Base-by-base conservation (phyloP, 2,888 invertebrate genomes). In the Torymus texanus region DNA sequence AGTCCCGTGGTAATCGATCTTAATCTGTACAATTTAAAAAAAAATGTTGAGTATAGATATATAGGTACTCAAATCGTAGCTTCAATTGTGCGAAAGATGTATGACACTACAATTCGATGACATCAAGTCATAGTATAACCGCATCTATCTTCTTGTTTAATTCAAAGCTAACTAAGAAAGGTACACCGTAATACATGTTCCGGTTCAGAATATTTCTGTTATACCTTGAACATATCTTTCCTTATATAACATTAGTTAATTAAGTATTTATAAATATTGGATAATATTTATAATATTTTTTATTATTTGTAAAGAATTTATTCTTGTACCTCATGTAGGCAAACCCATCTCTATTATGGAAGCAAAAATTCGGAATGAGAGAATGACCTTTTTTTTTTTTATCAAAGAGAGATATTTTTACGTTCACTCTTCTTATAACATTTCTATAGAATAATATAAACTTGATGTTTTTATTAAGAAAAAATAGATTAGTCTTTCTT, bases 1-100 rank as follows among this genome's bases (percentile, higher is more conserved):
- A 68, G 56, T 63, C 63, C 56, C 63, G 56, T 58, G 55, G 62
- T 75, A 76, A 80, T 80, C 80, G 76, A 80, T 80, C 77, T 80
- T 77, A 18, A 63, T 76, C 72, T 76, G 51, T 63, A 74, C 76
- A 50, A 68, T 58, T 12, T 41, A 67, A 59, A 77, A 72, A 72
- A 80, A 63, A 13, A 8, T 0, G 41, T 41, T 0, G 41, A 8
- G 0, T 41, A 41, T 41, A 41, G 41, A 8, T 41, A 41, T 5
- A 8, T 41, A 41, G 41, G 10, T 41, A 41, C 41, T 41, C 8
- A 41, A 8, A 8, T 8, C 8, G 41, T 41, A 51, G 56, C 24
- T 53, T 70, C 59, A 55, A 63, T 55, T 5, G 24, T 13, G 41
- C 14, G 59, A 75, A 79, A 75, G 77, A 80, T 74, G 77, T 74